Evolutionary conservation across 2,888 invertebrate genomes (phyloP).

Genomic region (Bombyx huttoni): DNA sequence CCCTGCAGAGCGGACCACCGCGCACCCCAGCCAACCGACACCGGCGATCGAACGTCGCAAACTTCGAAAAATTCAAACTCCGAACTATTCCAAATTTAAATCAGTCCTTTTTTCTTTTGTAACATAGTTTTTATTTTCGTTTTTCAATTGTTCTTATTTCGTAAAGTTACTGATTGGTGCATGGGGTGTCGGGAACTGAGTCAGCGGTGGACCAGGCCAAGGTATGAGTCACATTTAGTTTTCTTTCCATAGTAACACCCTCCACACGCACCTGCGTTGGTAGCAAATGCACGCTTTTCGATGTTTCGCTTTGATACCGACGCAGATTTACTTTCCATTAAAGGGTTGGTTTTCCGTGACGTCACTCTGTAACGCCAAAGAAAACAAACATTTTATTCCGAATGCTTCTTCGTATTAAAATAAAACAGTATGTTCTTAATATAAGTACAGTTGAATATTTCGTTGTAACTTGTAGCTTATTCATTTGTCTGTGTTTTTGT

Average conservation of each 20-base stretch:
- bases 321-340: background rate
- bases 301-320: background rate
- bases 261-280: conserved; percentile 30
- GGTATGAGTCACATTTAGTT: conserved; percentile 56
- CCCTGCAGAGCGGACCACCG: conserved; percentile 52
- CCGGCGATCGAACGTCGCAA: conserved; percentile 14
- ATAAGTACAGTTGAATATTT: no score
- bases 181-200: conserved; percentile 38
- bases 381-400: background rate
- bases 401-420: no score
- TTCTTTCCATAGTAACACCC: conserved; percentile 66
- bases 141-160: conserved; percentile 6
- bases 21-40: conserved; percentile 43
- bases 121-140: conserved; percentile 1
- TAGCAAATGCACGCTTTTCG: background rate
- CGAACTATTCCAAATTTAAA: conserved; percentile 9
- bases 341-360: conserved; percentile 7
- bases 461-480: no score
- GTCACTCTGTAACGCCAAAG: background rate
- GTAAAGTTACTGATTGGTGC: background rate
- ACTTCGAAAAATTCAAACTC: conserved; percentile 10
- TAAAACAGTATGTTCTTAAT: no score
- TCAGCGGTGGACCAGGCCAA: conserved; percentile 51
- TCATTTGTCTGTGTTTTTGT: no score
- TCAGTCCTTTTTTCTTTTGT: conserved; percentile 5